Base-by-base conservation (phyloP, 1,140 invertebrate genomes). In the Drosophila ficusphila region DNA sequence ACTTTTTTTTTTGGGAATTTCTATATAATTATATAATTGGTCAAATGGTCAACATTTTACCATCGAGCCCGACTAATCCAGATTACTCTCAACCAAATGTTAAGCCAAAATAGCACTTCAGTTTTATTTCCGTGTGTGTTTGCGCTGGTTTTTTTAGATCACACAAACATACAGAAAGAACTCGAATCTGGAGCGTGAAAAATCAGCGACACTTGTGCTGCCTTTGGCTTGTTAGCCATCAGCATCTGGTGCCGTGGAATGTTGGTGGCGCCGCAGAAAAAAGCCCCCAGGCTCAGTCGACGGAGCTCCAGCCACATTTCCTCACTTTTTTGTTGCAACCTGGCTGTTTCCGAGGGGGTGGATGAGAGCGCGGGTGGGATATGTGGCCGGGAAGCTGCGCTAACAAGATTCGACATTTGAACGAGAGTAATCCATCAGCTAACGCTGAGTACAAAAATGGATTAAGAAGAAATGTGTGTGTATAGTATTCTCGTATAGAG, bases 361-460 rank as follows among this genome's bases (percentile, higher is more conserved):
- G 34, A n/a, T 7, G 8, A 36, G 41, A 9, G 23, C 54, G 29
- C 2, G 41, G 21, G 23, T 8, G 12, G 54, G 39, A 38, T 25
- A 31, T 47, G 18, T 38, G 62, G 53, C 27, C 31, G 54, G 34
- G 29, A 36, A 53, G 51, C 46, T 73, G 52, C 76, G 76, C 82
- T 85, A 85, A 85, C 81, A 85, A 85, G 81, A 81, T 81, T 85
- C 81, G 81, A 85, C 81, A 85, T 85, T 86, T 85, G 72, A 85
- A 85, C 81, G 81, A 76, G 76, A 76, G 82, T 85, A 85, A 85
- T 85, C 81, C 81, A 85, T 85, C 81, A 85, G 81, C 81, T 65
- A 49, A 77, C 57, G 56, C 67, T 71, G 76, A 76, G 79, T 79
- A 85, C 82, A 78, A 79, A 79, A 83, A 85, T 83, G 81, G 81